phyloP scores from a whole-genome alignment of 2,888 invertebrate genomes.

The Andrena chrysosceles region DNA sequence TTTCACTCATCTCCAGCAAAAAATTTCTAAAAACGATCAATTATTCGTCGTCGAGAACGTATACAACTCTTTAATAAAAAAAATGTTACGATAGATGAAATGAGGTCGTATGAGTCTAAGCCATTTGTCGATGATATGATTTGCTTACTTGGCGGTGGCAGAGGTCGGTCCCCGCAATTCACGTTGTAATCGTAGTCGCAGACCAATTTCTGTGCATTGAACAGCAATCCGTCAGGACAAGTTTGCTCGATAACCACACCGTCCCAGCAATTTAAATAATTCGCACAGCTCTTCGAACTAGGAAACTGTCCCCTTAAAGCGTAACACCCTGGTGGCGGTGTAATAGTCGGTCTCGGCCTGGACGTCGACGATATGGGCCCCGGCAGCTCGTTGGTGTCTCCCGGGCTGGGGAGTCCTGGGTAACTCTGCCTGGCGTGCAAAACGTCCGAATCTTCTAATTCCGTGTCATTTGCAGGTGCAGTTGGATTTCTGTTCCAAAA shows the following conservation, averaged over 20 bases:
- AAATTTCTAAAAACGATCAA: too few species aligned
- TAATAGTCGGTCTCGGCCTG: constrained; percentile 47
- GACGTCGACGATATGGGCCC: constrained; percentile 68
- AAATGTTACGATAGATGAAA: too few species aligned
- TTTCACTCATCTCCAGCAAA: too few species aligned
- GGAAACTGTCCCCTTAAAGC: constrained; percentile 88
- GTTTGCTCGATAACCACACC: constrained; percentile 89
- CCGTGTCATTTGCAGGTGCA: constrained; percentile 25
- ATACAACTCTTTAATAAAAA: too few species aligned
- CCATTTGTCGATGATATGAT: not conserved
- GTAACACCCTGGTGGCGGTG: constrained; percentile 74
- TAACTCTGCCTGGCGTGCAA: constrained; percentile 67
- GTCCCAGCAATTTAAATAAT: constrained; percentile 91
- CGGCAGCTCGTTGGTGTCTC: constrained; percentile 72
- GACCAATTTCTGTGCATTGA: constrained; percentile 87
- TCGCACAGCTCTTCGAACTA: constrained; percentile 87
- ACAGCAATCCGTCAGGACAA: constrained; percentile 88
- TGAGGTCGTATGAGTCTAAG: too few species aligned
- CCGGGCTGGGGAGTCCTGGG: constrained; percentile 68
- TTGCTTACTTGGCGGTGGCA: constrained; percentile 80
- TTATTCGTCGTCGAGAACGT: too few species aligned
- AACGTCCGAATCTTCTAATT: constrained; percentile 10
- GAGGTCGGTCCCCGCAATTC: constrained; percentile 87
- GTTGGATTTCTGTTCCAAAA: constrained; percentile 49
- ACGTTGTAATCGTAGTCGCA: constrained; percentile 89